Conservation (phyloP, 2,888 invertebrate genomes). For the Periphyllus acericola region DNA sequence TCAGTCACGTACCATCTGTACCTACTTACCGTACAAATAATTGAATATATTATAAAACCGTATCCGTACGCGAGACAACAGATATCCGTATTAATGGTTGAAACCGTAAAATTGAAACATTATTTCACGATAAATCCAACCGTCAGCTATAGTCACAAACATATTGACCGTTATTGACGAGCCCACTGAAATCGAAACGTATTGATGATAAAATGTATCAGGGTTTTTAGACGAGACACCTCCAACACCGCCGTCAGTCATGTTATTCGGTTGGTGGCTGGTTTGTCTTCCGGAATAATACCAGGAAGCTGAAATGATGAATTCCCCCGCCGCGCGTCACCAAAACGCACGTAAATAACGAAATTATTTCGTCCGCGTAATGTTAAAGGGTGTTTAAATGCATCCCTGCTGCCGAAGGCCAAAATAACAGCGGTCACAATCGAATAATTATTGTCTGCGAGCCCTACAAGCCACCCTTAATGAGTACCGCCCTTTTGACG, state of each 20-base stretch:
- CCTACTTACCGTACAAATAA: not conserved
- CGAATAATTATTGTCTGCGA: slow-evolving; percentile 41
- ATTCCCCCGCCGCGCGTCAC: slow-evolving; percentile 4
- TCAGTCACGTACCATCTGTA: not conserved
- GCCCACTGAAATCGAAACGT: not conserved
- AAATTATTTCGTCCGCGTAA: slow-evolving; percentile 55
- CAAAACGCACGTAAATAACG: slow-evolving; percentile 30
- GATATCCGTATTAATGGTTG: no score
- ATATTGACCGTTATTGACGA: not conserved
- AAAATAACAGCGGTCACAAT: slow-evolving; percentile 34
- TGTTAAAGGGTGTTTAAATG: slow-evolving; percentile 47
- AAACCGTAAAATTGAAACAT: not conserved
- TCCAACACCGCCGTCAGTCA: not conserved
- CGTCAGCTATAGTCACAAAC: not conserved
- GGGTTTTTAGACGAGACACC: not conserved
- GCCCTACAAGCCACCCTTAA: slow-evolving; percentile 7
- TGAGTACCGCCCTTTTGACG: slow-evolving; percentile 2
- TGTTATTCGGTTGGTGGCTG: slow-evolving; percentile 28
- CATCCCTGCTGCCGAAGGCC: slow-evolving; percentile 32
- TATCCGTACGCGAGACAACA: no score
- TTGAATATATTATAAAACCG: no score
- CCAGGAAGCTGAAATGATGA: slow-evolving; percentile 53
- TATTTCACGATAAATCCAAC: not conserved
- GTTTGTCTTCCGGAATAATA: slow-evolving; percentile 41
- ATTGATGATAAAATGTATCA: slow-evolving; percentile 1